Conservation (phyloP, 2,888 invertebrate genomes). For the Agonopterix alstromeriana region DNA sequence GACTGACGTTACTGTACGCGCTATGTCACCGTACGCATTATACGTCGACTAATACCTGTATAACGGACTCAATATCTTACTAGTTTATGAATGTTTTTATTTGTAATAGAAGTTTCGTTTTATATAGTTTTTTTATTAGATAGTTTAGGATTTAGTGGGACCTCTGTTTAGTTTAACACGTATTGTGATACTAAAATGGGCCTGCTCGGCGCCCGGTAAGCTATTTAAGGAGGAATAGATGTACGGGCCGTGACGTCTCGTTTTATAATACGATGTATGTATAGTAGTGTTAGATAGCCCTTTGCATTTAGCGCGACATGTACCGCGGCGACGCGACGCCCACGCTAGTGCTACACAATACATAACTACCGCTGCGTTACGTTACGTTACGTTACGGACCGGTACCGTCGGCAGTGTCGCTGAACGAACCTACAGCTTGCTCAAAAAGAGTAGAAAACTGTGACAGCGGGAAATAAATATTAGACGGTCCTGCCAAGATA, state of each 20-base stretch:
- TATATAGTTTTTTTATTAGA: constrained; percentile 51
- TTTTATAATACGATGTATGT: constrained; percentile 2
- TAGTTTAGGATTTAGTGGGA: constrained; percentile 50
- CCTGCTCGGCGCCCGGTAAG: constrained; percentile 57
- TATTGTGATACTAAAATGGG: constrained; percentile 71
- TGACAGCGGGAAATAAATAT: too few species aligned
- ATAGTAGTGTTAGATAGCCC: constrained; percentile 2
- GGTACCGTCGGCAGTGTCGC: not conserved
- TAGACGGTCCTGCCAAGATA: too few species aligned
- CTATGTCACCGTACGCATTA: not conserved
- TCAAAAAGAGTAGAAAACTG: too few species aligned
- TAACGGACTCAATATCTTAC: constrained; percentile 9
- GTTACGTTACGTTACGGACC: too few species aligned
- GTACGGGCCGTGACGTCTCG: constrained; percentile 18
- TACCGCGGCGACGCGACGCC: not conserved
- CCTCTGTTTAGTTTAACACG: constrained; percentile 61
- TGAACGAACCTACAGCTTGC: too few species aligned
- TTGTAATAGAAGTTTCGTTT: constrained; percentile 46
- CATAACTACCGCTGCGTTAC: too few species aligned
- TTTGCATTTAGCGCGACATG: not conserved
- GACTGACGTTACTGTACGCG: not conserved
- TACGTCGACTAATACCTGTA: not conserved
- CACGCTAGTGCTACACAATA: not conserved
- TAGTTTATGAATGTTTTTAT: constrained; percentile 34
- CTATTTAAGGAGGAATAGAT: constrained; percentile 38